Percentiles rank a stretch among this genome's conserved stretches.
Conservation (phyloP, 2,797 vertebrate species). For the Myotis myotis region DNA sequence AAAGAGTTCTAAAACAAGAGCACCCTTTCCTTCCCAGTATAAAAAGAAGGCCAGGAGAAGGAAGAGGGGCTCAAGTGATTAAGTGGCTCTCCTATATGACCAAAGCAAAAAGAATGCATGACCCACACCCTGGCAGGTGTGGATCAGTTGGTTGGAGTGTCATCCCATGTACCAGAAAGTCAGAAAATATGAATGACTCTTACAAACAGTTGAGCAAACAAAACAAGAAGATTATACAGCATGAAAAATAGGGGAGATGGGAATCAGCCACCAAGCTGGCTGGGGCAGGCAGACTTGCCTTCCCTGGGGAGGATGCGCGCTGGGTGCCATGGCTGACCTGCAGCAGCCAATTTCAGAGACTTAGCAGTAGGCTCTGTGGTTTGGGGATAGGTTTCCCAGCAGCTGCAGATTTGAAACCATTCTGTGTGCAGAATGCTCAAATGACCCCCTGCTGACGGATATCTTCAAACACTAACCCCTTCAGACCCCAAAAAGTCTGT, state of each 20-base stretch:
- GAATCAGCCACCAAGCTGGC: no score
- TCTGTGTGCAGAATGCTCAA: slow-evolving; percentile 95
- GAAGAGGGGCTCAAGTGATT: background rate
- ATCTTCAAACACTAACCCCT: slow-evolving; percentile 97
- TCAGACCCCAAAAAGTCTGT: slow-evolving; percentile 96
- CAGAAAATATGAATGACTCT: no score
- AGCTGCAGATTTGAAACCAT: slow-evolving; percentile 96
- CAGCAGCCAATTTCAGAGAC: no score
- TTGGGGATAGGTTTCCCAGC: slow-evolving; percentile 92
- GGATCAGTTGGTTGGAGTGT: no score
- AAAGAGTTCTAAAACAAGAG: background rate
- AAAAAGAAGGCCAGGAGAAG: background rate
- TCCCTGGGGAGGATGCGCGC: no score
- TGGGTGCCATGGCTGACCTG: no score
- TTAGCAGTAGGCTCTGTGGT: no score
- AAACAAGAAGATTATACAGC: no score
- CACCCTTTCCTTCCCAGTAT: background rate
- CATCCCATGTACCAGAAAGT: no score
- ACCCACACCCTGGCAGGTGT: background rate
- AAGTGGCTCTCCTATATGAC: background rate
- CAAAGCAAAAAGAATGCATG: background rate
- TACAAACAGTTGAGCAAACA: no score
- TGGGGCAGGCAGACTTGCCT: no score
- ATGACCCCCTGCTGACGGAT: slow-evolving; percentile 95
- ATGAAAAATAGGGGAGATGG: no score